Conservation (phyloP, 2,113 vertebrate genomes). For the Phrynosoma blainvillii region DNA sequence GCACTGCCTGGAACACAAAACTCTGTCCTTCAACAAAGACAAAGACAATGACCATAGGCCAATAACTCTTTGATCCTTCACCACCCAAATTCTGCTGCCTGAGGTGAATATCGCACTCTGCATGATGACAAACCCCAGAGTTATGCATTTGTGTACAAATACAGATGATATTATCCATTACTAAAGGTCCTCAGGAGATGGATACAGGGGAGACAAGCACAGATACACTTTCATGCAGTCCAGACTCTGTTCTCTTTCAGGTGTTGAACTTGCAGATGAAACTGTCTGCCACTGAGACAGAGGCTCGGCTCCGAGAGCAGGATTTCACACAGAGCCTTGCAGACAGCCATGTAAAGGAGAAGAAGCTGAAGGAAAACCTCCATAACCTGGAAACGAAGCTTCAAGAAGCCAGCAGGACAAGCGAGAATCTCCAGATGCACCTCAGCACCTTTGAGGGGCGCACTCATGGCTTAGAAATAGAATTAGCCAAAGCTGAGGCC, state of each 20-base stretch:
- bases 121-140: too few relatives aligned
- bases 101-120: too few relatives aligned
- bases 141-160: neutral
- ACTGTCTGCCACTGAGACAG: constrained; percentile 69
- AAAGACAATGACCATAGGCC: too few relatives aligned
- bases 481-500: constrained; percentile 68
- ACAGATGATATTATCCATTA: neutral
- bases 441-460: constrained; percentile 64
- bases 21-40: too few relatives aligned
- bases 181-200: neutral
- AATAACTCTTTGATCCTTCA: too few relatives aligned
- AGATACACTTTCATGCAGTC: neutral
- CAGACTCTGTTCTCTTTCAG: constrained; percentile 56
- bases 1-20: too few relatives aligned
- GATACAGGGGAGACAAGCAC: neutral
- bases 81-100: too few relatives aligned
- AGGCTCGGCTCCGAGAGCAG: constrained; percentile 51
- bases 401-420: constrained; percentile 36
- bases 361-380: constrained; percentile 28
- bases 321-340: constrained; percentile 66
- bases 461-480: constrained; percentile 69
- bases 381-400: constrained; percentile 41
- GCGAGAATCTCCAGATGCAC: constrained; percentile 60
- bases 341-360: constrained; percentile 54
- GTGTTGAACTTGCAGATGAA: constrained; percentile 71